Base-by-base conservation (phyloP, 1,140 invertebrate species). In the Phthorimaea operculella region DNA sequence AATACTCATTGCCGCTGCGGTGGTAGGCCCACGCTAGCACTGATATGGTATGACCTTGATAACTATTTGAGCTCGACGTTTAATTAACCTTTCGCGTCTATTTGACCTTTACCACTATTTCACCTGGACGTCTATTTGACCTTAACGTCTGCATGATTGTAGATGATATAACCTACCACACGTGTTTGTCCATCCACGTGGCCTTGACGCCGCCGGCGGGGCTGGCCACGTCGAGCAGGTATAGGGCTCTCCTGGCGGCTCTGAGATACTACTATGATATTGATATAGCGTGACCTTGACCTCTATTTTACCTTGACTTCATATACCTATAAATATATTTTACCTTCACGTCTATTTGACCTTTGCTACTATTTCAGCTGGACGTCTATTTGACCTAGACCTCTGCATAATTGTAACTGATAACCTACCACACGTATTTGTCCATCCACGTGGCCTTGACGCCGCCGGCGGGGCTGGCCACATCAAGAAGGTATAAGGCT, bases 221-320 rank as follows among this genome's bases (percentile, higher is more conserved):
- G 85, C 92, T 73, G 72, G 86, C 85, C 18, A 95, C 87, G 72
- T 91, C 88, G 72, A 98, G 98, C 36, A 96, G 92, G 63, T 90
- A 88, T 14, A 98, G 83, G 11, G 93, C 97, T 60, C 90, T 87
- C 4, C 91, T 76, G 9, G 96, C 97, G 12, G 95, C 90, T 42
- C 91, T 87, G 53, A 99, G 86, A 85, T 97, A 99, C 49, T 82
- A 77, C 51, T 83, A 95, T 90, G 50, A 99, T 9, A 99, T 89
- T 0, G 97, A 98, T 57, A 99, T 94, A 0, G 93, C 96, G 79
- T 99, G 98, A 0, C 98, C 98, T 79, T 99, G 97, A 5, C 94
- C n/a, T n/a, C n/a, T n/a, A n/a, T n/a, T n/a, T n/a, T n/a, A n/a
- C n/a, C n/a, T n/a, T n/a, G n/a, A n/a, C n/a, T n/a, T n/a, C n/a